A percentile compares a stretch with the other conserved stretches of the same genome.
Evolutionary conservation across 2,113 vertebrate species (phyloP).

Genomic region (Galeopterus variegatus): DNA sequence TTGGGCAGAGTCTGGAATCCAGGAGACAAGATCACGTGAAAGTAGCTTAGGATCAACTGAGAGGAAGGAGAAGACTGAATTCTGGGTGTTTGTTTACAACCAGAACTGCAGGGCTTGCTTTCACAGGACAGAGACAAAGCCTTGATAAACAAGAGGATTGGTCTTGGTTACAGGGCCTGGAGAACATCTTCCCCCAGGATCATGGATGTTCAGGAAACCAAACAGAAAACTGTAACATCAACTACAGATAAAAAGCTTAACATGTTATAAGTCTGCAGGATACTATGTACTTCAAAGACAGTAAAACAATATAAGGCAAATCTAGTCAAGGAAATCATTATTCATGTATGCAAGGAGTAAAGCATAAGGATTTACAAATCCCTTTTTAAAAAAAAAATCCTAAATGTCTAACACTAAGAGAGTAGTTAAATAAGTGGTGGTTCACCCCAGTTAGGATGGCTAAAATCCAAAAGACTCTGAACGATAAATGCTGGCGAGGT

Average conservation of each 20-base stretch:
- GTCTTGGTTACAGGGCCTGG: not conserved
- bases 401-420: not conserved
- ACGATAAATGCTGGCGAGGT: too few species aligned
- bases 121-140: not conserved
- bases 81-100: not conserved
- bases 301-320: not conserved
- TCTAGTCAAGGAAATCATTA: not conserved
- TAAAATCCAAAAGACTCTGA: too few species aligned
- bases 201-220: conserved; percentile 32
- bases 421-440: not conserved
- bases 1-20: not conserved
- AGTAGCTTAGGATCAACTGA: not conserved
- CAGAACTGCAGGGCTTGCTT: not conserved
- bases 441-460: too few species aligned
- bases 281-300: not conserved
- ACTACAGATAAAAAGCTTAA: not conserved
- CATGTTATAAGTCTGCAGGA: not conserved
- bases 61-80: not conserved
- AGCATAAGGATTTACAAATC: not conserved
- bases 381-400: conserved; percentile 10
- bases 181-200: not conserved
- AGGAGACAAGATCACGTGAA: not conserved
- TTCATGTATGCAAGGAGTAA: conserved; percentile 8
- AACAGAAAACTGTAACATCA: not conserved
- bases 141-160: not conserved